phyloP scores from a whole-genome alignment of 2,113 vertebrate genomes.

The Campylomormyrus tamandua region DNA sequence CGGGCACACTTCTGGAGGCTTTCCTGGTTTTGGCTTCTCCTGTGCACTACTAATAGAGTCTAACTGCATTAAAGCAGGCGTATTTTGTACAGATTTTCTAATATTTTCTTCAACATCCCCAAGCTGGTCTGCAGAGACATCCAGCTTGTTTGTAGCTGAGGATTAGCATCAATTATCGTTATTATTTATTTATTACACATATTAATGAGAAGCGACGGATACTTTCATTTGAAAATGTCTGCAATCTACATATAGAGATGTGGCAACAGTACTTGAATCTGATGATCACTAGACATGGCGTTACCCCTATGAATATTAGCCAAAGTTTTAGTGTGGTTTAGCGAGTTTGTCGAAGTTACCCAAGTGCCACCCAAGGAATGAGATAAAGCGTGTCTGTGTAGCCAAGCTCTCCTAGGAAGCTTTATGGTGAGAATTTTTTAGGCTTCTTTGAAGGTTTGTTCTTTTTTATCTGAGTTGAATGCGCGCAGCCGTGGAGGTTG shows the following conservation, averaged over 20 bases:
- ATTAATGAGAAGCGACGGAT: constrained; percentile 5
- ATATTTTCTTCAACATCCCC: neutral
- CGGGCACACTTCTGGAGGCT: neutral
- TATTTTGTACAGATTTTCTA: neutral
- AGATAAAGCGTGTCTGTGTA: neutral
- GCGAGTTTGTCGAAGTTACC: neutral
- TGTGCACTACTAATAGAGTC: neutral
- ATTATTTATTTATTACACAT: constrained; percentile 23
- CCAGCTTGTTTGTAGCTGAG: neutral
- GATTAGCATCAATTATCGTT: neutral
- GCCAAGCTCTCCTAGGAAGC: neutral
- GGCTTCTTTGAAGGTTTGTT: neutral
- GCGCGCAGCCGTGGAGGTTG: neutral
- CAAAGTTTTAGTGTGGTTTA: neutral
- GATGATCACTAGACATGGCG: neutral
- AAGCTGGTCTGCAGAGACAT: neutral
- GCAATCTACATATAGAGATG: neutral
- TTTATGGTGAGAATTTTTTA: neutral
- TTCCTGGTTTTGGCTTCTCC: neutral
- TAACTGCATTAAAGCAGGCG: neutral
- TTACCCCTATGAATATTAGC: neutral
- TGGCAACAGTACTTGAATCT: neutral
- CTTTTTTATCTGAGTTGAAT: neutral
- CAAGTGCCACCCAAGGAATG: neutral
- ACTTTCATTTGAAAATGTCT: constrained; percentile 22